Percentiles rank a stretch among this genome's conserved stretches.
Evolutionary conservation across 2,888 invertebrate genomes (phyloP).

Genomic region (Drosophila lacicola): DNA sequence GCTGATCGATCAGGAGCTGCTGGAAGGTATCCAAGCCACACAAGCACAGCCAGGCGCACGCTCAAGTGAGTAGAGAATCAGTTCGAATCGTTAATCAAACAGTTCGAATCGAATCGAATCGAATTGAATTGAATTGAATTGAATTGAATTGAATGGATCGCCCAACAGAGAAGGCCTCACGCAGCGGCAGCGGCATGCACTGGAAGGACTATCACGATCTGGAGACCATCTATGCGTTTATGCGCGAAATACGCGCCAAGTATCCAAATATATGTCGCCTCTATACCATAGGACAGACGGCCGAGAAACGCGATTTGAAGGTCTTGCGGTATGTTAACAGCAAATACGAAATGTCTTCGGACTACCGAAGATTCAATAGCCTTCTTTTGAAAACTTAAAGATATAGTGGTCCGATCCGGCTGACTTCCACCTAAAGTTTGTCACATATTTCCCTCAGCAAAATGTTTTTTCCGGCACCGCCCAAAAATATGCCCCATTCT

Average conservation of each 20-base stretch:
- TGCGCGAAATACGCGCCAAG: constrained; percentile 89
- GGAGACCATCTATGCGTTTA: constrained; percentile 89
- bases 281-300: constrained; percentile 90
- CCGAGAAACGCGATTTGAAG: constrained; percentile 91
- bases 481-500: neutral
- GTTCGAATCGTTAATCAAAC: too few relatives aligned
- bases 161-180: constrained; percentile 71
- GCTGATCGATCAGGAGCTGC: constrained; percentile 89
- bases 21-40: constrained; percentile 85
- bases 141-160: neutral
- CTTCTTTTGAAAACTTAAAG: too few relatives aligned
- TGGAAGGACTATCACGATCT: constrained; percentile 92
- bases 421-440: too few relatives aligned
- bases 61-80: constrained; percentile 71
- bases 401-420: too few relatives aligned
- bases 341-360: too few relatives aligned
- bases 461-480: neutral
- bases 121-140: neutral
- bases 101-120: too few relatives aligned
- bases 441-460: too few relatives aligned
- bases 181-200: constrained; percentile 86
- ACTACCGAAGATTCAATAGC: too few relatives aligned
- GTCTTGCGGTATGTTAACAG: constrained; percentile 85
- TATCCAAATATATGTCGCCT: constrained; percentile 90
- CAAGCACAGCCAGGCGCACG: constrained; percentile 86